These are phyloP conservation scores for Cerceris ruficornis DNA, from an alignment of 2,888 invertebrate species.

Conservation along the genomic window DNA sequence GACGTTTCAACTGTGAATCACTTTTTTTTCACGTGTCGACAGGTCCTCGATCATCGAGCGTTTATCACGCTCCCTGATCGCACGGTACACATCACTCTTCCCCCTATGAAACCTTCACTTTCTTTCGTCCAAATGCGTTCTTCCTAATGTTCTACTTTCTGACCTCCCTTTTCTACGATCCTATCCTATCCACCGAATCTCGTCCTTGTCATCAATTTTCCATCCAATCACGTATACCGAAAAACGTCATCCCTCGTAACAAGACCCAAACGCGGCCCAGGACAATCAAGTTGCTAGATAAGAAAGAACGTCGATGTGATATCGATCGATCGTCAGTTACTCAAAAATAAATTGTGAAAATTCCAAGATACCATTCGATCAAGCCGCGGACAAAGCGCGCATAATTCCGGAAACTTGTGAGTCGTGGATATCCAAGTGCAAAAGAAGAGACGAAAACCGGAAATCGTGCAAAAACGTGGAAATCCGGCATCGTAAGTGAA, in stretches of 20 bases:
- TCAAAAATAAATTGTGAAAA: neutral
- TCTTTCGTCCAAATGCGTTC: constrained; percentile 17
- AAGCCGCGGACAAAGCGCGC: too few species aligned
- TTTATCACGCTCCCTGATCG: constrained; percentile 21
- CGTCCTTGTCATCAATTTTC: neutral
- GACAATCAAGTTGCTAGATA: neutral
- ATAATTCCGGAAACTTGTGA: too few species aligned
- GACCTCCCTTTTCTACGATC: neutral
- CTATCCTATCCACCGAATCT: neutral
- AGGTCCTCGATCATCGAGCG: constrained; percentile 23
- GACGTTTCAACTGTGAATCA: neutral
- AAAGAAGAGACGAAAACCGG: too few species aligned
- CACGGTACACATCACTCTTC: constrained; percentile 25
- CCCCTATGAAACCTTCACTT: constrained; percentile 42
- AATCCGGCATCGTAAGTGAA: neutral
- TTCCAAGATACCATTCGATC: neutral
- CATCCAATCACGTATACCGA: neutral
- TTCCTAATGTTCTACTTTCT: constrained; percentile 1
- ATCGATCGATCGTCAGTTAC: neutral
- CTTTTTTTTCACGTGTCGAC: constrained; percentile 11
- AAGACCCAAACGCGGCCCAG: neutral
- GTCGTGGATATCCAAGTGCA: too few species aligned
- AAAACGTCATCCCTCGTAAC: neutral
- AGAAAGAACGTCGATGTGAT: neutral
- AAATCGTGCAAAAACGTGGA: neutral